Evolutionary conservation across 2,888 invertebrate genomes (phyloP), one percentile per base, ranked within the genome.

Genomic region (Drosophila bunnanda): DNA sequence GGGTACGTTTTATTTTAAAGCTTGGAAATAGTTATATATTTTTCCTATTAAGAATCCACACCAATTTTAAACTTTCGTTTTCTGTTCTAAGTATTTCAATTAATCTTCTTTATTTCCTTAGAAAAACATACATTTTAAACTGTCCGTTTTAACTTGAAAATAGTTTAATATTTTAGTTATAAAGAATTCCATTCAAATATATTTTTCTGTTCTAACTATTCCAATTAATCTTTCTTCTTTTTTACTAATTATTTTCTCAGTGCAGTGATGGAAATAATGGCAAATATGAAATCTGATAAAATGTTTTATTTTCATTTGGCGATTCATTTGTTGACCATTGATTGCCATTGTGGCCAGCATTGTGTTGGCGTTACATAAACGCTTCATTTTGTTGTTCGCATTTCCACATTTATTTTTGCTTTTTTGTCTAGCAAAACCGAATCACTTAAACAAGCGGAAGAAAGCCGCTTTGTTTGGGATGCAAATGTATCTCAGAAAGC

Each of bases 401-500:
- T 52, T 61, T 53, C 54, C 75, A 60, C 81, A 86, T 80, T 20
- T n/a, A 22, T 44, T 22, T 22, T 15, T 15, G 8, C 4, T 28
- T 10, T 46, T 10, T 80, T 72, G 36, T 69, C 54, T 55, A 50
- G 54, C 71, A 69, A 65, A 67, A 75, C 43, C 17, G 72, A 82
- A 73, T 80, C 83, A 75, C 78, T 75, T 85, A 84, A 85, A 61
- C 39, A 64, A 57, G 55, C 73, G 74, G 66, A 86, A 88, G 88
- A 86, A 80, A 86, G 88, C 85, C 68, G 62, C 65, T 84, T 77
- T 85, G 82, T 85, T 85, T 70, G 83, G 60, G 56, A 82, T 88
- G 86, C 81, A 88, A 80, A 88, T 88, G 86, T 66, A n/a, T 39
- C 41, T 34, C 17, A 46, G 28, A 30, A 32, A 13, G 32, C 13